Evolutionary conservation across 2,797 vertebrate species (phyloP), one percentile per base, ranked within the genome.

Genomic region (Crocidura indochinensis): DNA sequence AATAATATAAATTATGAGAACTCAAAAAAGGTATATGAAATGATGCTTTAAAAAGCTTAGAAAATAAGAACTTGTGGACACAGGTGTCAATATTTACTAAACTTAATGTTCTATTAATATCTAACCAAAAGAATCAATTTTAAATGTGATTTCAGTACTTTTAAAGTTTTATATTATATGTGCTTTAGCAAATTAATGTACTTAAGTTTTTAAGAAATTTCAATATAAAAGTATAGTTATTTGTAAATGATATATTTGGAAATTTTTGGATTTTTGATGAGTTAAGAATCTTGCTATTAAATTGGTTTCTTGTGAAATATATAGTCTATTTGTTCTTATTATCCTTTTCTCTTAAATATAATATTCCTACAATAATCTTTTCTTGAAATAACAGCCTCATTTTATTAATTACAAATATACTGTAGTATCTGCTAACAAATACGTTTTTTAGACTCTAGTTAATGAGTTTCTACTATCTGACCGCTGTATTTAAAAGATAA

Each of bases 171-270:
- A 75, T 60, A 88, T 56, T 87, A 71, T 73, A 46, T 65, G 19
- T 31, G 73, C n/a, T 60, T 80, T 88, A 82, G 24, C 6, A 88
- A 87, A 49, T 19, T 76, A 56, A 47, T 49, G 20, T 44, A 79
- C 8, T 89, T 93, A 94, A 90, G 77, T 20, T 84, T 74, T 90
- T 79, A 79, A 90, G 22, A 7, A 80, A 80, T 69, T 79, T 79
- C 79, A 64, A 56, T 79, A n/a, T 53, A 47, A 83, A 83, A 71
- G 9, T 83, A 9, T 2, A 38, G 29, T 88, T 82, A 67, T 65
- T 93, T 67, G 2, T 65, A 87, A 83, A 2, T 60, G 17, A 17
- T 46, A 79, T 4, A 44, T 78, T 87, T 92, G 72, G 9, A 26
- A 85, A 81, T 3, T 85, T 87, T 83, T 29, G 27, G 17, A 72